Evolutionary conservation across 2,888 invertebrate genomes (phyloP).

Genomic region (Drosophila antonietae): DNA sequence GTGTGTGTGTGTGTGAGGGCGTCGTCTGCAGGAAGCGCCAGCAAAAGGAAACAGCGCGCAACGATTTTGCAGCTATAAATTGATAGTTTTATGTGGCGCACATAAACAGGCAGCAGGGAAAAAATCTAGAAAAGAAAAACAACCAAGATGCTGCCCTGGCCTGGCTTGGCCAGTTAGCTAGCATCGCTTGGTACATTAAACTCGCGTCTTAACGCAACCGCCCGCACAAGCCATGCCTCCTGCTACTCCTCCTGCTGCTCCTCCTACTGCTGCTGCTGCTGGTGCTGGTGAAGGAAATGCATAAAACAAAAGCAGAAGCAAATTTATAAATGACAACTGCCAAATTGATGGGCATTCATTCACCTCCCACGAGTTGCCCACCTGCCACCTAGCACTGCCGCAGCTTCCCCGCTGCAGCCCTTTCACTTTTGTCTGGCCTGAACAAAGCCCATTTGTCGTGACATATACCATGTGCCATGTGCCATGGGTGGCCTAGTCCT

Average conservation of each 20-base stretch:
- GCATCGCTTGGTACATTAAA: constrained; percentile 55
- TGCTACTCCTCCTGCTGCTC: neutral
- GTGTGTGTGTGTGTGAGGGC: constrained; percentile 53
- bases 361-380: neutral
- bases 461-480: constrained; percentile 37
- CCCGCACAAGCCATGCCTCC: neutral
- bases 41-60: constrained; percentile 79
- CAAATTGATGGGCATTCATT: constrained; percentile 61
- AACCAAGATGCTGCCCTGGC: constrained; percentile 25
- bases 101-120: constrained; percentile 63
- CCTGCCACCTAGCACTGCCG: neutral
- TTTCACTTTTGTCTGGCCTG: constrained; percentile 35
- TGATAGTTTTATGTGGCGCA: constrained; percentile 80
- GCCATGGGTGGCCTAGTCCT: constrained; percentile 22
- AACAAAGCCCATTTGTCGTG: constrained; percentile 32
- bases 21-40: constrained; percentile 67
- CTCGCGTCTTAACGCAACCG: constrained; percentile 38
- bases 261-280: too few species aligned
- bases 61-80: constrained; percentile 80
- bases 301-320: constrained; percentile 65
- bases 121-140: constrained; percentile 4
- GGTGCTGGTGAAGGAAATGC: constrained; percentile 18
- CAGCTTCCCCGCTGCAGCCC: neutral
- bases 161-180: constrained; percentile 5
- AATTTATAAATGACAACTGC: constrained; percentile 74